These are phyloP conservation scores for Cephalotes varians DNA, from an alignment of 2,888 invertebrate genomes.

Conservation along the genomic window DNA sequence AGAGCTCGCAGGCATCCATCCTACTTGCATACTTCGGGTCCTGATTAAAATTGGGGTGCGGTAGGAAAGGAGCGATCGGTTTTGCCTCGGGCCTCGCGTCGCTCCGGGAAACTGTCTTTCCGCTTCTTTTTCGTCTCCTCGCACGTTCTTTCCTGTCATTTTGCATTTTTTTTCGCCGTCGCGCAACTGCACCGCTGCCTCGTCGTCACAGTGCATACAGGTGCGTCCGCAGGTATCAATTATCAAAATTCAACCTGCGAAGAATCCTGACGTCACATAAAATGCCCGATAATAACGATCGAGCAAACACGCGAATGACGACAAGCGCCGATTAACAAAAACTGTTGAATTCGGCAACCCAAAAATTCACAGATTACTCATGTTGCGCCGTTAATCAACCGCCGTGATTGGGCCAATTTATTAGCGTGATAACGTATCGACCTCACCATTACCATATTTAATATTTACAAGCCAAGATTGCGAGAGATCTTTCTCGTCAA, in stretches of 20 bases:
- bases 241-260: constrained; percentile 29
- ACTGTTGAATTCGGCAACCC: not conserved
- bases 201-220: not conserved
- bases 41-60: constrained; percentile 86
- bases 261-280: constrained; percentile 5
- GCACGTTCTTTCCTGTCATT: not conserved
- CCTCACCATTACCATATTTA: constrained; percentile 24
- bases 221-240: constrained; percentile 30
- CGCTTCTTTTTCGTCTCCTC: constrained; percentile 59
- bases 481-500: not conserved
- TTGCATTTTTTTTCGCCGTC: not conserved
- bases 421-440: constrained; percentile 48
- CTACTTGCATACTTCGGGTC: constrained; percentile 84
- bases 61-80: constrained; percentile 80
- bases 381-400: constrained; percentile 42
- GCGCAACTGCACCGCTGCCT: not conserved
- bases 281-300: constrained; percentile 30
- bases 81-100: constrained; percentile 76
- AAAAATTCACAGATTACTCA: constrained; percentile 39
- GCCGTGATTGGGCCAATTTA: constrained; percentile 48
- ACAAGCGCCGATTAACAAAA: not conserved
- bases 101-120: constrained; percentile 68
- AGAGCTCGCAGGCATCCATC: constrained; percentile 84
- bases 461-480: constrained; percentile 11
- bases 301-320: constrained; percentile 18